A percentile compares a stretch with the other conserved stretches of the same genome.
These are phyloP conservation scores for Cryptocephalus primarius DNA, from an alignment of 2,888 invertebrate genomes.

Conservation along the genomic window DNA sequence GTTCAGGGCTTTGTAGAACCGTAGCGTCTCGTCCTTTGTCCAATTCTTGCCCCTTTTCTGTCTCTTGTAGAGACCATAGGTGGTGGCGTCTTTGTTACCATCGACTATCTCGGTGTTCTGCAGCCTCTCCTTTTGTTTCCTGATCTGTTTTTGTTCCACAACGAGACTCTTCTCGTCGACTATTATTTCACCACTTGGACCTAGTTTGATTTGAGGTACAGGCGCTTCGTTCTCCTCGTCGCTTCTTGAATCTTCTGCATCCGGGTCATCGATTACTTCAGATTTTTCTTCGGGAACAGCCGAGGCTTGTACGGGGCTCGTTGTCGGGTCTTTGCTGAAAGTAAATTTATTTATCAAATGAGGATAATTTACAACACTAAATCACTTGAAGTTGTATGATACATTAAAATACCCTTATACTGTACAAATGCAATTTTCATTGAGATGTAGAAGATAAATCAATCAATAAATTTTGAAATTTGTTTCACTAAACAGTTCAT, in stretches of 20 bases:
- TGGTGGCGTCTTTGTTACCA: conserved; percentile 43
- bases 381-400: too few relatives aligned
- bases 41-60: conserved; percentile 62
- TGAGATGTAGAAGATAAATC: too few relatives aligned
- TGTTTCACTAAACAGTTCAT: too few relatives aligned
- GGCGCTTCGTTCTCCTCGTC: conserved; percentile 43
- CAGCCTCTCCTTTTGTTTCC: conserved; percentile 50
- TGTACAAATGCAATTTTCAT: too few relatives aligned
- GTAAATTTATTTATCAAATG: too few relatives aligned
- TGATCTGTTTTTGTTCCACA: conserved; percentile 59
- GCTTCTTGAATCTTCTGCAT: conserved; percentile 3
- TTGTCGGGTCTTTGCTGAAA: too few relatives aligned
- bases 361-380: too few relatives aligned
- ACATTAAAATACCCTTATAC: too few relatives aligned
- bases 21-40: conserved; percentile 69
- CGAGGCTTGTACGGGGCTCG: too few relatives aligned
- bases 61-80: conserved; percentile 54
- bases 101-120: conserved; percentile 55
- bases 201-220: conserved; percentile 77
- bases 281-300: too few relatives aligned
- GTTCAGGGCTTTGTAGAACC: conserved; percentile 83
- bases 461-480: too few relatives aligned
- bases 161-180: conserved; percentile 78
- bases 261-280: neutral
- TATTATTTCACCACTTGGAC: conserved; percentile 73